Percentiles rank a stretch among this genome's conserved stretches.
Conservation (phyloP, 2,797 vertebrate species). For the Sebastolobus alascanus region DNA sequence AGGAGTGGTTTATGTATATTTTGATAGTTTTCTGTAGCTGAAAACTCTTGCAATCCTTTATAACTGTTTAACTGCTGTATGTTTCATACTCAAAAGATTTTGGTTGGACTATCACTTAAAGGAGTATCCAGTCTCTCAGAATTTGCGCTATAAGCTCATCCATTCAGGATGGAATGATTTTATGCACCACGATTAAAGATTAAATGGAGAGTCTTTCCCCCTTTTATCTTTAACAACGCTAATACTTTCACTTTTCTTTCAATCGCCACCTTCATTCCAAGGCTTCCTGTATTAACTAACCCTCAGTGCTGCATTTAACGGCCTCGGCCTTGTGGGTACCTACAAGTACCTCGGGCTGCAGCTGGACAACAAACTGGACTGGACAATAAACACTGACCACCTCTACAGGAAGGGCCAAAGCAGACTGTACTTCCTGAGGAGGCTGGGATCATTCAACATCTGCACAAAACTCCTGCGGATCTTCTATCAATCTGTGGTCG, state of each 20-base stretch:
- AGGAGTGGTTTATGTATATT: neutral
- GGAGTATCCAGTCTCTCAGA: neutral
- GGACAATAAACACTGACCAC: too few relatives aligned
- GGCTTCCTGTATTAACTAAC: neutral
- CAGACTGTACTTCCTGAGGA: too few relatives aligned
- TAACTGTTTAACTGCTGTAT: neutral
- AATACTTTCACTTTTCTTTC: neutral
- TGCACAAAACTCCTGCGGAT: too few relatives aligned
- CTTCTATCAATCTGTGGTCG: too few relatives aligned
- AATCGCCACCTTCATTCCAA: neutral
- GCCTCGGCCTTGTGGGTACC: too few relatives aligned
- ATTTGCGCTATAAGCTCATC: neutral
- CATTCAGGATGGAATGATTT: neutral
- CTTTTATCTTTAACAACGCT: neutral
- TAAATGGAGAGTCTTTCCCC: neutral
- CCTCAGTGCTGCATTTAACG: neutral
- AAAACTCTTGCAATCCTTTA: neutral
- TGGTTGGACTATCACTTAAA: neutral
- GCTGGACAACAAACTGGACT: too few relatives aligned
- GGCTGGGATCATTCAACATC: too few relatives aligned
- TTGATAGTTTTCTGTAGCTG: neutral
- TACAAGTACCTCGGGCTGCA: too few relatives aligned
- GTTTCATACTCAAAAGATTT: neutral
- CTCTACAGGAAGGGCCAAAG: too few relatives aligned
- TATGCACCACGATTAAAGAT: neutral